A percentile compares a stretch with the other conserved stretches of the same genome.
Conservation (phyloP, 2,888 invertebrate genomes). For the Harpalus rufipes region DNA sequence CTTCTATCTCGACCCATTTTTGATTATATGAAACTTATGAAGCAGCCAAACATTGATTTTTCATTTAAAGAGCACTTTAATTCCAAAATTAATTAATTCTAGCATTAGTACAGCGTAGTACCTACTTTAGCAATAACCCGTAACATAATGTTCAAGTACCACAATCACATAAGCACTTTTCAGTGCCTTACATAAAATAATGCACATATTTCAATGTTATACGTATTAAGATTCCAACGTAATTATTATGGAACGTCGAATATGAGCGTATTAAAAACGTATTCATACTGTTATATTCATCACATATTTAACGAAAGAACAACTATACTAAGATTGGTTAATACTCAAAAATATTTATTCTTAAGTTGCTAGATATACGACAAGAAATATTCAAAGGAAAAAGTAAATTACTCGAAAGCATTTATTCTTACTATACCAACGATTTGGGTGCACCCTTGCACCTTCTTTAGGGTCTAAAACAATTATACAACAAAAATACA, state of each 20-base stretch:
- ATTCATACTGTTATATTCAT: constrained; percentile 8
- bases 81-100: not conserved
- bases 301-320: not conserved
- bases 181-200: constrained; percentile 69
- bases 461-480: not conserved
- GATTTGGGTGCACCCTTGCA: too few species aligned
- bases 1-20: too few species aligned
- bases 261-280: constrained; percentile 9
- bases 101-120: constrained; percentile 44
- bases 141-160: constrained; percentile 68
- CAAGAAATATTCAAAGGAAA: not conserved
- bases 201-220: constrained; percentile 47
- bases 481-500: too few species aligned
- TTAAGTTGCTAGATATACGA: not conserved
- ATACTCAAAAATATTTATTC: not conserved
- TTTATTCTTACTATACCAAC: too few species aligned
- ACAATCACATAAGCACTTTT: constrained; percentile 69
- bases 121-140: constrained; percentile 60
- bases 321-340: not conserved
- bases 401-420: too few species aligned
- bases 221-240: constrained; percentile 24
- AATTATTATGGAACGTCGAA: constrained; percentile 35
- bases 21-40: too few species aligned
- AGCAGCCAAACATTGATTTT: not conserved
- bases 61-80: constrained; percentile 21